Conservation (phyloP, 2,888 invertebrate genomes). For the Drosophila subsilvestris region DNA sequence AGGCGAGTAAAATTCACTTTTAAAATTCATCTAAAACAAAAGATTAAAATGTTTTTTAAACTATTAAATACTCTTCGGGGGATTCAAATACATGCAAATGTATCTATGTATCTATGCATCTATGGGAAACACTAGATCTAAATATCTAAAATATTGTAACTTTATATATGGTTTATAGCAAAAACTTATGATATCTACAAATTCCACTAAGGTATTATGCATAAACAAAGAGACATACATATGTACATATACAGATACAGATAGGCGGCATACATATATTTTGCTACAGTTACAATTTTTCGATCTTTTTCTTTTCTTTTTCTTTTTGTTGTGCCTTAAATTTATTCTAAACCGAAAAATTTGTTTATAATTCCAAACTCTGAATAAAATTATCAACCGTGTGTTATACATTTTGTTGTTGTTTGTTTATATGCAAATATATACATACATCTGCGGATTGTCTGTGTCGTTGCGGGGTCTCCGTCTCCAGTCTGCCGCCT, state of each 20-base stretch:
- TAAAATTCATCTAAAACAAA: constrained; percentile 51
- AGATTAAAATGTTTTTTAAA: constrained; percentile 31
- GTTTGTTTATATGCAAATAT: constrained; percentile 32
- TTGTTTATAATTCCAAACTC: constrained; percentile 51
- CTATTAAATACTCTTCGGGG: constrained; percentile 42
- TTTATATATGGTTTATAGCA: constrained; percentile 48
- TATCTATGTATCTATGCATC: not conserved
- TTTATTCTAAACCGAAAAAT: constrained; percentile 48
- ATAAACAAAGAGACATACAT: constrained; percentile 48
- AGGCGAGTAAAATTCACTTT: constrained; percentile 40
- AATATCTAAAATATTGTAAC: constrained; percentile 45
- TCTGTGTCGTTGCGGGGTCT: not conserved
- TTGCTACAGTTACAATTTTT: constrained; percentile 59
- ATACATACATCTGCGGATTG: not conserved
- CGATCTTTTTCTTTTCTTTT: constrained; percentile 12
- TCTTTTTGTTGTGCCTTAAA: constrained; percentile 13
- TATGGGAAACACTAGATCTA: constrained; percentile 9
- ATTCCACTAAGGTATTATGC: constrained; percentile 74
- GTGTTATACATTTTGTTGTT: constrained; percentile 33
- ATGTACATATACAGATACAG: constrained; percentile 54
- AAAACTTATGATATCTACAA: constrained; percentile 61
- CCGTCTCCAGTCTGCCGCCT: constrained; percentile 50
- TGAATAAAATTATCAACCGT: constrained; percentile 64
- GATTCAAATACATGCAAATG: not conserved
- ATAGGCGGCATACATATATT: constrained; percentile 64